Evolutionary conservation across 2,797 vertebrate genomes (phyloP).

Genomic region (Alca torda): DNA sequence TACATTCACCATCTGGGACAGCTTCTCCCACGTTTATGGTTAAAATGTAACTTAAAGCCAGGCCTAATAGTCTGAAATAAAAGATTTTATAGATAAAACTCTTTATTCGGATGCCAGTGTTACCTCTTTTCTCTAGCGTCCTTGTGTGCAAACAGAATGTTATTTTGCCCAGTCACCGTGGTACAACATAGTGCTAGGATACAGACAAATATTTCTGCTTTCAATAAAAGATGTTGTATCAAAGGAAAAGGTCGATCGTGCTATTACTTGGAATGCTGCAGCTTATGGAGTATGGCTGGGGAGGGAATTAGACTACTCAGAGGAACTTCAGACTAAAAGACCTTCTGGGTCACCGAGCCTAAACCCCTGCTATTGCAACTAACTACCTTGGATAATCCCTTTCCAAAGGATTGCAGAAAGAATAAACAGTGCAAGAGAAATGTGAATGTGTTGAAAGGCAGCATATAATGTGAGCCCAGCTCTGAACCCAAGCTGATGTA

Average conservation of each 20-base stretch:
- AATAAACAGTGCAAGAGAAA: neutral
- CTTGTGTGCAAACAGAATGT: slow-evolving; percentile 10
- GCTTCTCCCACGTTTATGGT: slow-evolving; percentile 50
- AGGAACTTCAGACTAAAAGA: neutral
- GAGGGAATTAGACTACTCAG: neutral
- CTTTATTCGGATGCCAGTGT: slow-evolving; percentile 53
- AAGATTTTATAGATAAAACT: slow-evolving; percentile 52
- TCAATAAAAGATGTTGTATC: neutral
- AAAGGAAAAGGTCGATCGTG: neutral
- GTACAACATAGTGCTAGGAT: neutral
- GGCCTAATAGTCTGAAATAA: slow-evolving; percentile 44
- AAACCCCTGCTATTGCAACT: neutral
- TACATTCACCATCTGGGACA: slow-evolving; percentile 72
- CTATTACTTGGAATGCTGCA: neutral
- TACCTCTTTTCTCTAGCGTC: slow-evolving; percentile 15
- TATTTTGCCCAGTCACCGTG: neutral
- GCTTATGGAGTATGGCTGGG: neutral
- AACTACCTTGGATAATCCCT: slow-evolving; percentile 1
- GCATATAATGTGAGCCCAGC: accelerated
- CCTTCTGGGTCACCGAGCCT: neutral
- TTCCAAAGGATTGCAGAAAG: neutral
- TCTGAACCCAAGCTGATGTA: neutral
- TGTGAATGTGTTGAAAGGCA: neutral
- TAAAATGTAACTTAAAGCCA: slow-evolving; percentile 71
- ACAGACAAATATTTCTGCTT: slow-evolving; percentile 34